A percentile compares a stretch with the other conserved stretches of the same genome.
phyloP scores from a whole-genome alignment of 1,140 invertebrate genomes.

The Bathynomus jamesi region DNA sequence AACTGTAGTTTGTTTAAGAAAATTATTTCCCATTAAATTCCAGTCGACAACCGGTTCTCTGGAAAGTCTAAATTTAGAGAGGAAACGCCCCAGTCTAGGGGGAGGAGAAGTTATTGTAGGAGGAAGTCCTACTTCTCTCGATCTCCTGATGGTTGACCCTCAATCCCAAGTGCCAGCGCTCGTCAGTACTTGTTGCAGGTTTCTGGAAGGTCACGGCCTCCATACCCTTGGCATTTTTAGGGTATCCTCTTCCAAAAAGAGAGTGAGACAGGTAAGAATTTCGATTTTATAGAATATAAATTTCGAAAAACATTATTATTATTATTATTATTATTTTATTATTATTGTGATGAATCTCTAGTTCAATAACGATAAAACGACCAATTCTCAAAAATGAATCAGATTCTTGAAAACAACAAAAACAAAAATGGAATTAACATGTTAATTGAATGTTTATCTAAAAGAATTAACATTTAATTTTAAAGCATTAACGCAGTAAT shows the following conservation, averaged over 20 bases:
- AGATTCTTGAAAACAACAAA: no score
- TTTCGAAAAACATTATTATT: no score
- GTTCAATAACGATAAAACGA: background rate
- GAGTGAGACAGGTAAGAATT: slow-evolving; percentile 71
- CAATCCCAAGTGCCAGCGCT: slow-evolving; percentile 44
- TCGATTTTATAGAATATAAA: no score
- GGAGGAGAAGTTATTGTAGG: slow-evolving; percentile 32
- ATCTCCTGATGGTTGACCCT: slow-evolving; percentile 26
- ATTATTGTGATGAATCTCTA: background rate
- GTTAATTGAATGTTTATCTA: no score
- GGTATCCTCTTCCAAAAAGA: slow-evolving; percentile 80
- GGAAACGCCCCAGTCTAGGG: slow-evolving; percentile 48
- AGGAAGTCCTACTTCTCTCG: slow-evolving; percentile 5
- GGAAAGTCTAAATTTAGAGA: slow-evolving; percentile 55
- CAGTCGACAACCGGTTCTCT: slow-evolving; percentile 57
- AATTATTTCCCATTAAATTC: background rate
- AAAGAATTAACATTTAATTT: no score
- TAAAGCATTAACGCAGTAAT: no score
- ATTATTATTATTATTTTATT: background rate
- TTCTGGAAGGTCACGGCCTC: slow-evolving; percentile 69
- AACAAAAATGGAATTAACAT: no score
- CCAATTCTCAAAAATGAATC: no score
- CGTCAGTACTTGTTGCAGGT: slow-evolving; percentile 64
- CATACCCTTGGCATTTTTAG: slow-evolving; percentile 79
- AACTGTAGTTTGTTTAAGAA: background rate